Conservation (phyloP, 2,113 vertebrate genomes). For the Onychostoma macrolepis region DNA sequence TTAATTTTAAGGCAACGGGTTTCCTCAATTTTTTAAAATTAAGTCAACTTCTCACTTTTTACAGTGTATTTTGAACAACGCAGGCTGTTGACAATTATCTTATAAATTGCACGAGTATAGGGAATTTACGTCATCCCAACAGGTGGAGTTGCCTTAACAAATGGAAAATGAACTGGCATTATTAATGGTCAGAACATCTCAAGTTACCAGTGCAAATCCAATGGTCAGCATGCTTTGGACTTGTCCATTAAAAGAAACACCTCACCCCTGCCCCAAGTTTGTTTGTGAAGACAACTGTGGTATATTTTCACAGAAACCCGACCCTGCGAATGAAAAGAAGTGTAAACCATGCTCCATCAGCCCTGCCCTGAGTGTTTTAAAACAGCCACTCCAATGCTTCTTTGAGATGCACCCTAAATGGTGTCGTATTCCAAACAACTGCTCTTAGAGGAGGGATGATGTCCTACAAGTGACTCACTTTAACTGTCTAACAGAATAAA, state of each 20-base stretch:
- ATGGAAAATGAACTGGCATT: constrained; percentile 14
- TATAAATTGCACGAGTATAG: background rate
- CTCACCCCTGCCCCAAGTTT: constrained; percentile 54
- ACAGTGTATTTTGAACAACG: background rate
- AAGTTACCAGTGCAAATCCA: constrained; percentile 54
- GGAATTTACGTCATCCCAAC: background rate
- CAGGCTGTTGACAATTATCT: background rate
- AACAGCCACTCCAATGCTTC: constrained; percentile 34
- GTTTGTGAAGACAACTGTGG: constrained; percentile 57
- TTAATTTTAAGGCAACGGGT: no score
- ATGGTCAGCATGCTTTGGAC: constrained; percentile 36
- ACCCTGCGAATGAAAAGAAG: constrained; percentile 50
- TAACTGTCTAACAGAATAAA: constrained; percentile 44
- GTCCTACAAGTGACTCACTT: constrained; percentile 52
- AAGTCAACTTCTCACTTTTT: no score
- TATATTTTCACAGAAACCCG: constrained; percentile 67
- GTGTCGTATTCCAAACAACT: constrained; percentile 47
- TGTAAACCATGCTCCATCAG: constrained; percentile 21
- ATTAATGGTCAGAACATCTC: constrained; percentile 46
- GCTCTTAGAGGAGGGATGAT: constrained; percentile 15
- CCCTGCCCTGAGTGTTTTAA: constrained; percentile 40
- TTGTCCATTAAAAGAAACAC: constrained; percentile 62
- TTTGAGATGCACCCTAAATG: constrained; percentile 12
- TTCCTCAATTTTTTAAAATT: no score
- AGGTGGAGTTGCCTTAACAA: constrained; percentile 41